Base-by-base conservation (phyloP, 2,797 vertebrate species). In the Melanotaenia parkinsoni region DNA sequence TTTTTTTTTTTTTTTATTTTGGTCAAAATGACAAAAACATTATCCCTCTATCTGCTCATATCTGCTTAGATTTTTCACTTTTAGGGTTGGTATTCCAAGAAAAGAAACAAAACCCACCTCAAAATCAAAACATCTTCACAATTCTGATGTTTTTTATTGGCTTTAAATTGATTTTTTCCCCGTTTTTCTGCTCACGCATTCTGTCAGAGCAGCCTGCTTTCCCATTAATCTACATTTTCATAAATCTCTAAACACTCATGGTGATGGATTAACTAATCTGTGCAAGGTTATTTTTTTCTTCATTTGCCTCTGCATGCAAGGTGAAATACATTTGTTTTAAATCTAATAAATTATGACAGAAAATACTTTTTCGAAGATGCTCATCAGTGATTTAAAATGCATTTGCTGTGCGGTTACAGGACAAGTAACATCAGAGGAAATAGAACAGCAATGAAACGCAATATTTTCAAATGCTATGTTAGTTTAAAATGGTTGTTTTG, bases 221-320 rank as follows among this genome's bases (percentile, higher is more conserved):
- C 50, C 12, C n/a, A 24, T 53, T 24, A 53, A 53, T 24, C 50
- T 53, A 53, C 50, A 53, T 53, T 53, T 53, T 53, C 11, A 24
- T 53, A 24, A 53, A 47, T 47, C 45, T 47, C 45, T 47, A 47
- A 47, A 47, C 45, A 7, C 45, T n/a, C 45, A 3, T 1, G 7
- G 45, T 47, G 45, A 47, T 47, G 45, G 45, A 47, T 47, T 47
- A 47, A 47, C 45, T 47, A 47, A 47, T 47, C 45, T n/a, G 45
- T 20, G 45, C 45, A 47, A 47, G n/a, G n/a, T 53, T 24, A 53
- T 53, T 53, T 24, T 12, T n/a, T 53, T 53, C 50, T 53, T 24
- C 50, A 24, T 4, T 24, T 24, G 50, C 50, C 20, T 53, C n/a
- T 24, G 22, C 22, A 24, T 53, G 50, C 50, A 53, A 53, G 50